phyloP scores from a whole-genome alignment of 2,797 vertebrate genomes.

The Dryobates pubescens region DNA sequence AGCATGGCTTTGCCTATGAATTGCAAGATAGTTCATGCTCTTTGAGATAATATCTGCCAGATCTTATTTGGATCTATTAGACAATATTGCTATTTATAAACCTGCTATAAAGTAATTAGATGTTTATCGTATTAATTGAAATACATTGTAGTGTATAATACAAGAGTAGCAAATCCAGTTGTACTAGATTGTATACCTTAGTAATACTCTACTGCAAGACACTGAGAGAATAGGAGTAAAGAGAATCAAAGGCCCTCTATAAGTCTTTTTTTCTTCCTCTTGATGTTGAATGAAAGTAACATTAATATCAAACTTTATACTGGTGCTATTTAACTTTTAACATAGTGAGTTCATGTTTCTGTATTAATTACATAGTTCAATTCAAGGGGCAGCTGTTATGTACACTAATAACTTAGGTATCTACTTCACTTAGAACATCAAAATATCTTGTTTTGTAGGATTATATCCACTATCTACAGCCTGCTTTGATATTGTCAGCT shows the following conservation, averaged over 20 bases:
- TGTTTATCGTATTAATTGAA: slow-evolving; percentile 23
- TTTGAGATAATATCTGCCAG: slow-evolving; percentile 6
- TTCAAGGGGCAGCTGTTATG: slow-evolving; percentile 10
- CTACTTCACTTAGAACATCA: slow-evolving; percentile 42
- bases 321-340: slow-evolving; percentile 15
- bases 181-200: not conserved
- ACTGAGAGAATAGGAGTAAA: not conserved
- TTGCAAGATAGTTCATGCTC: not conserved
- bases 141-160: not conserved
- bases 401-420: not conserved
- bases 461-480: slow-evolving; percentile 42
- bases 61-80: slow-evolving; percentile 11
- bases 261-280: not conserved
- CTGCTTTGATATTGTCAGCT: slow-evolving; percentile 8
- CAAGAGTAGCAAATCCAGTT: not conserved
- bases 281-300: slow-evolving; percentile 33
- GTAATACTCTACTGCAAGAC: not conserved
- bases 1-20: not conserved
- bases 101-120: not conserved
- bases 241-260: not conserved
- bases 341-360: slow-evolving; percentile 9
- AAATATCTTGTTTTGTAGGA: slow-evolving; percentile 36
- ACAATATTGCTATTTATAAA: not conserved
- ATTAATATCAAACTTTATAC: not conserved
- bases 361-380: slow-evolving; percentile 20